Base-by-base conservation (phyloP, 2,888 invertebrate genomes). In the Aromia moschata region DNA sequence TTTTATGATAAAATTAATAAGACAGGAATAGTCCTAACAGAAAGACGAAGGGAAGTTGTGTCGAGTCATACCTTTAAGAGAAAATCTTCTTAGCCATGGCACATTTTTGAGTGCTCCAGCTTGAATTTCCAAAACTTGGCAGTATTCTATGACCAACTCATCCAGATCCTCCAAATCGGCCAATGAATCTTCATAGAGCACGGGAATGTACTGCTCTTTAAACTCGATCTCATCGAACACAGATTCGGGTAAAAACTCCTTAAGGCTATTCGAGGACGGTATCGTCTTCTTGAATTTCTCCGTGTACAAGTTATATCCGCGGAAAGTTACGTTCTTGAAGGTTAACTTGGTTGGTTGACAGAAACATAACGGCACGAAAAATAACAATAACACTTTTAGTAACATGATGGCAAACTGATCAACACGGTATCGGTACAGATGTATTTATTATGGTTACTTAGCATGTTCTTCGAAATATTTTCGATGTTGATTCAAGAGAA, bases 251-350 rank as follows among this genome's bases (percentile, higher is more conserved):
- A 75, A 37, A 44, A 64, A 58, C 25, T 69, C 71, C 52, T 70
- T 70, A 3, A 75, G 53, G 33, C 46, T 67, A 37, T 70, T 68
- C 0, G 72, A 68, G 0, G 57, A 61, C 2, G 43, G 4, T 12
- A 75, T 72, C 1, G 56, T 65, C 44, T 59, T 67, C 14, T 71
- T 67, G 53, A 73, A 73, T 59, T 73, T 74, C 40, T 69, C 62
- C 0, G 65, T 68, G 43, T 60, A 72, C 12, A 72, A 57, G 55
- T 65, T 70, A 25, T 68, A 73, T 10, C 70, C 71, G 12, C 61
- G 56, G 44, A 74, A 62, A 1, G 68, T 67, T 1, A 74, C 74
- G 67, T 74, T 68, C 58, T 70, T 66, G 31, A 74, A 74, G n/a
- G 72, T 70, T 10, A 69, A 57, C 17, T 66, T 60, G 4, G 40